phyloP scores from a whole-genome alignment of 2,113 vertebrate genomes.

The Scophthalmus maximus region DNA sequence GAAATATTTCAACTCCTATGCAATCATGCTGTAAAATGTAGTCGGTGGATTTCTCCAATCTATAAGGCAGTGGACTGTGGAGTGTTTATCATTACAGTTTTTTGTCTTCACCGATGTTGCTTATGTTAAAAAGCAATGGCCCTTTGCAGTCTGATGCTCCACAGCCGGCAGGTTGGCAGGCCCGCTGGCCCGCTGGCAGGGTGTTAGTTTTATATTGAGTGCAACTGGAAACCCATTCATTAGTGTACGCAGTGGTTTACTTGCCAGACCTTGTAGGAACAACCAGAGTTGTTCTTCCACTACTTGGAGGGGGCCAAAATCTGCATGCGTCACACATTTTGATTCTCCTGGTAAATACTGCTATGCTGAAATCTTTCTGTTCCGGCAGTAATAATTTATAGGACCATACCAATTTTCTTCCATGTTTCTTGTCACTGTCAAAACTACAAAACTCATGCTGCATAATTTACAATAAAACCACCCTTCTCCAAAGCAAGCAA shows the following conservation, averaged over 20 bases:
- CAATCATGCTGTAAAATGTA: slow-evolving; percentile 16
- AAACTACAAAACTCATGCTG: slow-evolving; percentile 8
- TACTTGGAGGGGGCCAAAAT: slow-evolving; percentile 21
- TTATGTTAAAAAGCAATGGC: slow-evolving; percentile 21
- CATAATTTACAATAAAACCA: slow-evolving; percentile 16
- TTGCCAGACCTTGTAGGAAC: slow-evolving; percentile 47
- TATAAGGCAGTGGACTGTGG: slow-evolving; percentile 17
- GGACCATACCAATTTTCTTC: slow-evolving; percentile 1
- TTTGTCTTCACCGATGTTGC: slow-evolving; percentile 24
- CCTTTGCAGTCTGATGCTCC: slow-evolving; percentile 25
- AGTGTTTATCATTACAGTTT: slow-evolving; percentile 25
- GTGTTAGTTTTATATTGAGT: slow-evolving; percentile 43
- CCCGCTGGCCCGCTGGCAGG: slow-evolving; percentile 23
- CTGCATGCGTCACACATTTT: neutral
- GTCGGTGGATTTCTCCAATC: neutral
- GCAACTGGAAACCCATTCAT: slow-evolving; percentile 55
- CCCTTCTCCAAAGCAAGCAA: slow-evolving; percentile 5
- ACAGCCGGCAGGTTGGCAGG: slow-evolving; percentile 36
- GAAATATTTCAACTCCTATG: slow-evolving; percentile 36
- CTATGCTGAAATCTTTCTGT: neutral
- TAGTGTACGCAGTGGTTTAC: slow-evolving; percentile 42
- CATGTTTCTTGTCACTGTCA: neutral
- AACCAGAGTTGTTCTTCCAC: slow-evolving; percentile 7
- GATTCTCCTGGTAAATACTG: neutral
- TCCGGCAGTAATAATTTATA: neutral